These are phyloP conservation scores for Porites evermanni DNA, from an alignment of 92 coral and sea anemone species.

Conservation along the genomic window DNA sequence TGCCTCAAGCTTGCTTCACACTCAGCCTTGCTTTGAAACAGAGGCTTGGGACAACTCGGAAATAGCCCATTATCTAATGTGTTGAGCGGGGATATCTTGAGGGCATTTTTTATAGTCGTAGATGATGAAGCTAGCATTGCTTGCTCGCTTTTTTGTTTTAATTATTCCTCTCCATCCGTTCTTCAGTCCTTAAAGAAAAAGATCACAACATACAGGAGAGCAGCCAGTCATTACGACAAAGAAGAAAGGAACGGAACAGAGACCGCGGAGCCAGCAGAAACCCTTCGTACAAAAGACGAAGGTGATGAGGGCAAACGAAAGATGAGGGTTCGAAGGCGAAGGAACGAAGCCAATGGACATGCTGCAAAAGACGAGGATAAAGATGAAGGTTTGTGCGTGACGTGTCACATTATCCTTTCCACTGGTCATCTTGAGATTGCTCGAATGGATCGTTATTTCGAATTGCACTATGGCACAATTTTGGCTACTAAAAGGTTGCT, in stretches of 20 bases:
- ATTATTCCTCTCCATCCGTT: neutral
- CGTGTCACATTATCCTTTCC: neutral
- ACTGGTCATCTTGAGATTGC: too few relatives aligned
- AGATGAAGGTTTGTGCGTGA: slow-evolving; percentile 9
- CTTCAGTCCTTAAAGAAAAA: slow-evolving; percentile 41
- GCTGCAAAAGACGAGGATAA: slow-evolving; percentile 46
- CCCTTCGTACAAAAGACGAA: slow-evolving; percentile 23
- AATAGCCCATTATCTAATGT: too few relatives aligned
- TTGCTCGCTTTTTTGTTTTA: neutral
- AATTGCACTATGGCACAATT: neutral
- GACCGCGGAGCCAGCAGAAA: slow-evolving; percentile 18
- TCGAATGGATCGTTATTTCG: too few relatives aligned
- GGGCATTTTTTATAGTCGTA: neutral
- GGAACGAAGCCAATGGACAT: slow-evolving; percentile 41
- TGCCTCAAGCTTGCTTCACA: too few relatives aligned
- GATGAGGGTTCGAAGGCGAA: slow-evolving; percentile 12
- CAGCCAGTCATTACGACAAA: slow-evolving; percentile 35
- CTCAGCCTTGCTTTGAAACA: too few relatives aligned
- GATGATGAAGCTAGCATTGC: neutral
- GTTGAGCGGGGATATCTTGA: too few relatives aligned
- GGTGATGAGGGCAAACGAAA: slow-evolving; percentile 10
- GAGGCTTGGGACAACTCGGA: too few relatives aligned
- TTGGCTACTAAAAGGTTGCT: too few relatives aligned
- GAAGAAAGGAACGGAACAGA: slow-evolving; percentile 39
- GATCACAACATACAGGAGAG: slow-evolving; percentile 32